Base-by-base conservation (phyloP, 2,888 invertebrate genomes). In the Penaeus monodon region DNA sequence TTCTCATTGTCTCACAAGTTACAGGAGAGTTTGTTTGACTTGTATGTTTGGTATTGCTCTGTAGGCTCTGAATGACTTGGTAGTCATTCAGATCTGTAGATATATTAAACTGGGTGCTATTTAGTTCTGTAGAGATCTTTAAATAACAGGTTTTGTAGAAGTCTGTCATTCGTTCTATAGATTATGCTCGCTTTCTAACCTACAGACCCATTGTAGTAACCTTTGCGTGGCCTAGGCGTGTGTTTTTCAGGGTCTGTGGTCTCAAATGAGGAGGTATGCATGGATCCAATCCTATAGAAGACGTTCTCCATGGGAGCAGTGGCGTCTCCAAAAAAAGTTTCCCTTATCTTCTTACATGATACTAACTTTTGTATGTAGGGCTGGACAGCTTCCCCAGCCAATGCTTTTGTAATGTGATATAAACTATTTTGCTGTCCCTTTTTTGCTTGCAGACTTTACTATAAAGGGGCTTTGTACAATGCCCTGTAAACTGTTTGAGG, bases 401-500 rank as follows among this genome's bases (percentile, higher is more conserved):
- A 74, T n/a, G 84, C 84, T 88, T 88, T 70, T 85, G 88, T 88
- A 82, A 78, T 81, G 85, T 88, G 73, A 70, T 70, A 78, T 78
- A 82, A 87, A 87, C 79, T 63, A 82, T 73, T 66, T 79, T 87
- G 81, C 83, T 81, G 82, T 86, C 79, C 83, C 86, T 85, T 84
- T 84, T 76, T 83, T 88, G 88, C 89, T 89, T 89, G 88, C 89
- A 89, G 89, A 89, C 89, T 89, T 86, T 89, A 89, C 89, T 89
- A 86, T 89, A 88, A 89, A 89, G 88, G 89, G 89, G 79, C 89
- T 89, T 84, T 89, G 89, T 85, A 89, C 88, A 86, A 89, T 89
- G 86, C 89, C 89, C 89, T 89, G 89, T 89, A 89, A 89, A 87
- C 89, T 89, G 84, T 89, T 89, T 89, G 89, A 89, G 89, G 89